Base-by-base conservation (phyloP, 2,113 vertebrate species). In the Pagrus major region DNA sequence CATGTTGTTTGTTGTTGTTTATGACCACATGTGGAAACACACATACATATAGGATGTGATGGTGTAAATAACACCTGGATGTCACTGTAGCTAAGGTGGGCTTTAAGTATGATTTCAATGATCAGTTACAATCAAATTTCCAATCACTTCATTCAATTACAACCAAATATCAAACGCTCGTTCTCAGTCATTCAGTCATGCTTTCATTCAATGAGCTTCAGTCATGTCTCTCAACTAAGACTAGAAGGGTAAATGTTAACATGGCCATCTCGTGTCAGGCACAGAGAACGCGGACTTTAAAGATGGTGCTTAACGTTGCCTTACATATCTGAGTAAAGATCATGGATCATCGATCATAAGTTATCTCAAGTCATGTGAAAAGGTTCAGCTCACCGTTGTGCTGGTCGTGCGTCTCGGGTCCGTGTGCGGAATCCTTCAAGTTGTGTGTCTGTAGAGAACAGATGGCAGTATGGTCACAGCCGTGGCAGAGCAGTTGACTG, bases 261-360 rank as follows among this genome's bases (percentile, higher is more conserved):
- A 77, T 83, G 79, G 78, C 78, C 67, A 90, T 80, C 61, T 87
- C 80, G 60, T 82, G 71, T 64, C 37, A 67, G 56, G 51, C 74
- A 77, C 56, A 49, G 74, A 67, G 58, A 80, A 79, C 49, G 35
- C 39, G 76, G 65, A 89, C 71, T 91, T 91, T 89, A 91, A 93
- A 93, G 69, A 89, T 88, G 85, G 87, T 78, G 87, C 64, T 85
- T 63, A 44, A 73, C 29, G 44, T 61, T 65, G 46, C 58, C 27
- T 77, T 85, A 69, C 7, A 70, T 59, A 73, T 78, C 25, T 18
- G 25, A 42, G 51, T 63, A 12, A 33, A 77, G 31, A 82, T 72
- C 67, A 56, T 20, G 25, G 37, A 61, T 52, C 33, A 67, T 51
- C 59, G 73, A 84, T 79, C 51, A 2, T 3, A 68, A 79, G 76